Conservation (phyloP, 92 coral and sea anemone species). For the Muricea muricata region DNA sequence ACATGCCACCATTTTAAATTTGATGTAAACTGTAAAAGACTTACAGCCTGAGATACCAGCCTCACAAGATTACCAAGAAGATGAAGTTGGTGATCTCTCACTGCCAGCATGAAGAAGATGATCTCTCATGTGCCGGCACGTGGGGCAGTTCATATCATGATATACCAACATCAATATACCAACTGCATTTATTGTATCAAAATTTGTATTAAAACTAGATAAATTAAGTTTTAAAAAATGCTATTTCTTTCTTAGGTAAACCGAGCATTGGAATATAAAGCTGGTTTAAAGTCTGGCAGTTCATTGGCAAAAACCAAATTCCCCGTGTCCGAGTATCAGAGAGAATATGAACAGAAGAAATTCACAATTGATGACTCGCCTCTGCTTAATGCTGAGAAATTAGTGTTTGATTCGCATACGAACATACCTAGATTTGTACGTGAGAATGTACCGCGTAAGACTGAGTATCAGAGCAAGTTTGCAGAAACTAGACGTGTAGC, state of each 20-base stretch:
- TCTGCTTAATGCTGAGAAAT: slow-evolving; percentile 38
- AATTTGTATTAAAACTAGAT: too few species aligned
- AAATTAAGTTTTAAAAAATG: too few species aligned
- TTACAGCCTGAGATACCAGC: too few species aligned
- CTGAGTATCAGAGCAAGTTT: slow-evolving; percentile 44
- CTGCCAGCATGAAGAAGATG: too few species aligned
- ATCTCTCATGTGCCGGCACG: too few species aligned
- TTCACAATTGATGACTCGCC: slow-evolving; percentile 10
- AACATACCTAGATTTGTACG: slow-evolving; percentile 37
- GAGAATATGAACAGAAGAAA: slow-evolving; percentile 33
- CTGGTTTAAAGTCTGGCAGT: slow-evolving; percentile 30
- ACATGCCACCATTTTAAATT: too few species aligned
- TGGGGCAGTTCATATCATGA: too few species aligned
- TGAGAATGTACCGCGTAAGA: slow-evolving; percentile 23
- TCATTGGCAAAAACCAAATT: not conserved
- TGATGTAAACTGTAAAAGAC: too few species aligned
- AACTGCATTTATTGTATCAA: too few species aligned
- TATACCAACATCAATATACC: too few species aligned
- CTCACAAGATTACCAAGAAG: too few species aligned
- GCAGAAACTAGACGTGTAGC: not conserved
- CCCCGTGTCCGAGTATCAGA: slow-evolving; percentile 31
- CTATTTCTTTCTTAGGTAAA: slow-evolving; percentile 22
- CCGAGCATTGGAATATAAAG: slow-evolving; percentile 32
- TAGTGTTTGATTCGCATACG: slow-evolving; percentile 40
- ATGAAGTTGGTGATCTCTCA: too few species aligned